phyloP scores from a whole-genome alignment of 23 tunicate genomes.

The Trididemnum miniatum region DNA sequence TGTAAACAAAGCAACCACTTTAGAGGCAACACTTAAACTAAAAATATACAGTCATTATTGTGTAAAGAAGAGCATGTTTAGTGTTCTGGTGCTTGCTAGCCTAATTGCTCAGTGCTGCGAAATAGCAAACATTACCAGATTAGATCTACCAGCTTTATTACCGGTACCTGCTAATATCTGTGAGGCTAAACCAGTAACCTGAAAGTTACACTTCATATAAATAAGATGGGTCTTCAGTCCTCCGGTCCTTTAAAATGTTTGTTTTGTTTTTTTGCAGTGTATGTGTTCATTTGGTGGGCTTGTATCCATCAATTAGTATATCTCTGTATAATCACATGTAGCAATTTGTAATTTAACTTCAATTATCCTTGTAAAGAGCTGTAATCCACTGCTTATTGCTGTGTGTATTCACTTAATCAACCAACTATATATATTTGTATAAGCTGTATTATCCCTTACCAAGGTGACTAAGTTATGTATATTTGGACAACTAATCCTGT shows the following conservation, averaged over 20 bases:
- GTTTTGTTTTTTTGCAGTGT: conserved; percentile 22
- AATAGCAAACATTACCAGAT: no score
- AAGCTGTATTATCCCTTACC: not conserved
- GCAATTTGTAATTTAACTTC: not conserved
- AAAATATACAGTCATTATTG: no score
- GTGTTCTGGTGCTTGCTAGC: no score
- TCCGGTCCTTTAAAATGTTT: not conserved
- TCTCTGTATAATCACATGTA: conserved; percentile 25
- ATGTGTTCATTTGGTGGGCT: conserved; percentile 22
- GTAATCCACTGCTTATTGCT: conserved; percentile 27
- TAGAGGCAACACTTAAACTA: no score
- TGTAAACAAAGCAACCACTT: no score
- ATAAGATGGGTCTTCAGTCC: no score
- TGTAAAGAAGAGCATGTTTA: no score
- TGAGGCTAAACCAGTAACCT: no score
- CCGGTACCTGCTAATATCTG: no score
- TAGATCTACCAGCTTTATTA: no score
- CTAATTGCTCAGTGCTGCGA: not conserved
- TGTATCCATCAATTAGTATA: conserved; percentile 11
- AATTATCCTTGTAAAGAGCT: conserved; percentile 31
- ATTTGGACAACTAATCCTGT: conserved; percentile 82
- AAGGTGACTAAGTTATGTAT: conserved; percentile 54
- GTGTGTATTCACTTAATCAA: conserved; percentile 7
- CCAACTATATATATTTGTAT: conserved; percentile 8
- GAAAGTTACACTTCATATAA: no score